Conservation (phyloP, 2,797 vertebrate species). For the Parauchenoglanis punctatus region DNA sequence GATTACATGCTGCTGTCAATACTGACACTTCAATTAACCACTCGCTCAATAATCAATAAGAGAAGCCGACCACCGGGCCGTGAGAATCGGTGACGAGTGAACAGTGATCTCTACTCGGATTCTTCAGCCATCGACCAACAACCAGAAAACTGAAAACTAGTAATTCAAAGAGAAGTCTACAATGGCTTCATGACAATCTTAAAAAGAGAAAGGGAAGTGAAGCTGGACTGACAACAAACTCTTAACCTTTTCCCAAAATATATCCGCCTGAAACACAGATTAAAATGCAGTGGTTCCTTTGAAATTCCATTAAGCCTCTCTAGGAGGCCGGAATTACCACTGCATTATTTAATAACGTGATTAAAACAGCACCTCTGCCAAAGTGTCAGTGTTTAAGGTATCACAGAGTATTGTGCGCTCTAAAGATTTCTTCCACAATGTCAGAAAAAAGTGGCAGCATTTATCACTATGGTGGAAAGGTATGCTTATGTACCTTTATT, state of each 20-base stretch:
- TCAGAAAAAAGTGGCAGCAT: neutral
- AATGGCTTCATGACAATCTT: neutral
- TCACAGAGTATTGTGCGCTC: neutral
- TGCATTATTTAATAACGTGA: slow-evolving; percentile 43
- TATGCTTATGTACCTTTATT: neutral
- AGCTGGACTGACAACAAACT: neutral
- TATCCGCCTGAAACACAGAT: slow-evolving; percentile 20
- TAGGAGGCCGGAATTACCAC: slow-evolving; percentile 20
- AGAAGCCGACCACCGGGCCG: slow-evolving; percentile 34
- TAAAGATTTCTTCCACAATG: neutral
- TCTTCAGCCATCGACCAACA: slow-evolving; percentile 24
- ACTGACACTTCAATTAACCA: slow-evolving; percentile 56
- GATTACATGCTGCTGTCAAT: slow-evolving; percentile 47
- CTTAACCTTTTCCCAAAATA: slow-evolving; percentile 21
- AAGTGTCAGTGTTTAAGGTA: neutral
- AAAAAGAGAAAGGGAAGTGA: neutral
- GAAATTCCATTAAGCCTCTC: slow-evolving; percentile 36
- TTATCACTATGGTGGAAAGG: neutral
- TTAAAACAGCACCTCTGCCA: neutral
- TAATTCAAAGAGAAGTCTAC: slow-evolving; percentile 4
- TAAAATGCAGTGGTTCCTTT: slow-evolving; percentile 41
- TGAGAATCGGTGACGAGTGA: slow-evolving; percentile 30
- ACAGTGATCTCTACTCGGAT: neutral
- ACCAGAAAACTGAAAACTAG: neutral
- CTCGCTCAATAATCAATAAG: slow-evolving; percentile 46